phyloP scores from a whole-genome alignment of 2,888 invertebrate species.

The Pyrrhia umbra region DNA sequence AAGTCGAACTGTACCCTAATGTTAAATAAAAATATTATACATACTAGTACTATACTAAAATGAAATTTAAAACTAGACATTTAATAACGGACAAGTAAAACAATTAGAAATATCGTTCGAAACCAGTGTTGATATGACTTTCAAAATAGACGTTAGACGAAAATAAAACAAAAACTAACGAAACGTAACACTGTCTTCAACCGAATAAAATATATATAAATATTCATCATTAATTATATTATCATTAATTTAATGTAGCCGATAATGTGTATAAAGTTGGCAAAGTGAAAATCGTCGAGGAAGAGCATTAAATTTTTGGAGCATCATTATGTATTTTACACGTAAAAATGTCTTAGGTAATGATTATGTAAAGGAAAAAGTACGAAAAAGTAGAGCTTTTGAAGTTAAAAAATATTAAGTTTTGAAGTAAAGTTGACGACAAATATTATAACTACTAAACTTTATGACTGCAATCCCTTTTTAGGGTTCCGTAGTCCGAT shows the following conservation, averaged over 20 bases:
- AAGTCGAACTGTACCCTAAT: too few relatives aligned
- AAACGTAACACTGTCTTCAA: not conserved
- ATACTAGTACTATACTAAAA: not conserved
- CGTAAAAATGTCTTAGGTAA: too few relatives aligned
- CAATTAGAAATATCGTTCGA: slow-evolving; percentile 12
- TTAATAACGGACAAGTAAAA: slow-evolving; percentile 14
- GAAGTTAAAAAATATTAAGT: too few relatives aligned
- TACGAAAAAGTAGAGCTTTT: too few relatives aligned
- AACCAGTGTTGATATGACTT: slow-evolving; percentile 5
- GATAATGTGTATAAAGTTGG: not conserved
- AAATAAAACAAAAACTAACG: slow-evolving; percentile 24
- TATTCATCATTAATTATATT: slow-evolving; percentile 6
- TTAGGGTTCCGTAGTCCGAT: too few relatives aligned
- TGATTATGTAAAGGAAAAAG: too few relatives aligned
- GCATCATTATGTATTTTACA: too few relatives aligned
- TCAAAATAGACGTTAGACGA: slow-evolving; percentile 3
- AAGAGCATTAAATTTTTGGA: not conserved
- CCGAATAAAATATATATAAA: slow-evolving; percentile 8
- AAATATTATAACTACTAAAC: too few relatives aligned
- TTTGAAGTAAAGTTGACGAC: too few relatives aligned
- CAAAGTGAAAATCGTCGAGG: not conserved
- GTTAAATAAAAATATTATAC: not conserved
- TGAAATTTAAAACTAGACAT: slow-evolving; percentile 1
- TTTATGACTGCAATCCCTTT: too few relatives aligned
- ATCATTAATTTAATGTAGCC: not conserved